These are phyloP conservation scores for Cariama cristata DNA, from an alignment of 2,113 vertebrate species.

Conservation along the genomic window DNA sequence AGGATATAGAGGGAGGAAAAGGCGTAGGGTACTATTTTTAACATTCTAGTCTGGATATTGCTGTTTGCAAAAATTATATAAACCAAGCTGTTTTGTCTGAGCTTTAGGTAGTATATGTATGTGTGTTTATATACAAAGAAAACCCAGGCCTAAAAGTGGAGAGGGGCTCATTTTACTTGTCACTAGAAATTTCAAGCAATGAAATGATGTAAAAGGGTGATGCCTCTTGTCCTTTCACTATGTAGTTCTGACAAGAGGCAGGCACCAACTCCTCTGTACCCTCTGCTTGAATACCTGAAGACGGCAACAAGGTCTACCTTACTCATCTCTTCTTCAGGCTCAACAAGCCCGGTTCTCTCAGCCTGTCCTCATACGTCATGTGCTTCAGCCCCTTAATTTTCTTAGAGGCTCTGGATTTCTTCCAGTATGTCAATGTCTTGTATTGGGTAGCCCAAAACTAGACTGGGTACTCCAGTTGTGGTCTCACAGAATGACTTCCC, in stretches of 20 bases:
- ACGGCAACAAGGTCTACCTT: not conserved
- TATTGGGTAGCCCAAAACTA: not conserved
- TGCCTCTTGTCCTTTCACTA: not conserved
- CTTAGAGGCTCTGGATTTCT: not conserved
- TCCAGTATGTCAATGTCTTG: not conserved
- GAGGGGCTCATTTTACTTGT: not conserved
- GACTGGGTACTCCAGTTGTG: fast-evolving
- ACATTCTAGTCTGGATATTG: not conserved
- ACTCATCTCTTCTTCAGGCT: not conserved
- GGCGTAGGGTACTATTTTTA: not conserved
- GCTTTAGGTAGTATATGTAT: not conserved
- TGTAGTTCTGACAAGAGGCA: not conserved
- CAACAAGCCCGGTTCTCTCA: not conserved
- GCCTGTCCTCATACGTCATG: not conserved
- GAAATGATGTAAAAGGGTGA: not conserved
- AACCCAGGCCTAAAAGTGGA: not conserved
- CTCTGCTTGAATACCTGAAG: not conserved
- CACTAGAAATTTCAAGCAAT: not conserved
- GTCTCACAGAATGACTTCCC: not conserved
- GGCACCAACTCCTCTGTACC: not conserved
- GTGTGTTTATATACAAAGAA: not conserved
- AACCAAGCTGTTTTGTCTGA: slow-evolving; percentile 7
- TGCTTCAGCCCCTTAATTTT: not conserved
- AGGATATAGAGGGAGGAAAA: not conserved
- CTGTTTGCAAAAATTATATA: not conserved